These are phyloP conservation scores for Drosophila siamana DNA, from an alignment of 2,888 invertebrate genomes.

Conservation along the genomic window DNA sequence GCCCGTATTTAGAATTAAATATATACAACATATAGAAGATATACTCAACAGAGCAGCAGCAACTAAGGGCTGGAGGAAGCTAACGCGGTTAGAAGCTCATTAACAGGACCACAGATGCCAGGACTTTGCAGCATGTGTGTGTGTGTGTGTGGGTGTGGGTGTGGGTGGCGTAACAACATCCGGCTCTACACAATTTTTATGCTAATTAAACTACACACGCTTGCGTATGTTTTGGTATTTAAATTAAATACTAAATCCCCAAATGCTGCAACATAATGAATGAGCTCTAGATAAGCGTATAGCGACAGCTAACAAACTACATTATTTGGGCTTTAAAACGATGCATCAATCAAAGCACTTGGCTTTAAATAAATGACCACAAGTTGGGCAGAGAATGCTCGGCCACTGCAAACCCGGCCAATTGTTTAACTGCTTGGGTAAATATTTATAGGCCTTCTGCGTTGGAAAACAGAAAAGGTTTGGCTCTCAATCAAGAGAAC, in stretches of 20 bases:
- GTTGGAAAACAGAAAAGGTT: too few species aligned
- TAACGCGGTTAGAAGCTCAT: conserved; percentile 12
- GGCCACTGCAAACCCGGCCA: background rate
- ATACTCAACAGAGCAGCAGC: background rate
- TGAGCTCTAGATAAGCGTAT: conserved; percentile 9
- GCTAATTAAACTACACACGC: conserved; percentile 12
- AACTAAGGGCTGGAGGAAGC: too few species aligned
- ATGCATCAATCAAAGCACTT: background rate
- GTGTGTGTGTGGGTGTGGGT: background rate
- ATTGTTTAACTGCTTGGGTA: too few species aligned
- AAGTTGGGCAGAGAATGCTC: background rate
- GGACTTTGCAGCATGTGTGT: background rate
- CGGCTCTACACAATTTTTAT: conserved; percentile 1
- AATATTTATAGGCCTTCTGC: too few species aligned
- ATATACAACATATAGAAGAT: conserved; percentile 8
- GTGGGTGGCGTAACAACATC: conserved; percentile 12
- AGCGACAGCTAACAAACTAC: background rate
- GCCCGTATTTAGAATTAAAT: conserved; percentile 17
- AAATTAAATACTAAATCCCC: conserved; percentile 11
- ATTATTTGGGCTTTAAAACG: background rate
- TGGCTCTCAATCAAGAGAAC: background rate
- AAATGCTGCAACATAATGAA: conserved; percentile 3
- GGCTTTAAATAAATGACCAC: background rate
- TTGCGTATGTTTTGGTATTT: conserved; percentile 5
- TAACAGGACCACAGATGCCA: conserved; percentile 11